Evolutionary conservation across 1,140 invertebrate genomes (phyloP).

Genomic region (Papilio dardanus): DNA sequence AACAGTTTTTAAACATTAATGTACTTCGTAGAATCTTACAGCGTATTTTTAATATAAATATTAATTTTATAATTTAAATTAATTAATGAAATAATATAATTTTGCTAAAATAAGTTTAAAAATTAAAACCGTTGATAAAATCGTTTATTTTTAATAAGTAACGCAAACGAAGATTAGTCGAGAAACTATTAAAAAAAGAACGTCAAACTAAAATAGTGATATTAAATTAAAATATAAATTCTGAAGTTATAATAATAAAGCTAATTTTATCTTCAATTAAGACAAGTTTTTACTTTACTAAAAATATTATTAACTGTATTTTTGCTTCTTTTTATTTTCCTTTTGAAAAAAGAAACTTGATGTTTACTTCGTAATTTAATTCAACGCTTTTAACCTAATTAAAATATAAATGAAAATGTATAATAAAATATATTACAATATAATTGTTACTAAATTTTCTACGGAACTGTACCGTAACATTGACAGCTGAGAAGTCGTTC

Average conservation of each 20-base stretch:
- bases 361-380: too few species aligned
- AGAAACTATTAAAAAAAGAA: background rate
- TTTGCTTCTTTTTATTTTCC: too few species aligned
- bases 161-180: background rate
- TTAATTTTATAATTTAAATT: background rate
- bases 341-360: too few species aligned
- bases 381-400: too few species aligned
- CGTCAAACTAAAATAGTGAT: background rate
- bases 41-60: background rate
- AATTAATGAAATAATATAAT: background rate
- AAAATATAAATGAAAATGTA: too few species aligned
- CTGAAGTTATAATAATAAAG: too few species aligned
- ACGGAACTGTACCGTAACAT: background rate
- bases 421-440: too few species aligned
- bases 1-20: background rate
- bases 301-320: too few species aligned
- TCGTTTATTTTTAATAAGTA: background rate
- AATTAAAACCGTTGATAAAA: background rate
- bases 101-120: background rate
- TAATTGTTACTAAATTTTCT: background rate
- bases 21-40: too few species aligned
- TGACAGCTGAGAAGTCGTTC: slow-evolving; percentile 4
- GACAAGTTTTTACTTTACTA: too few species aligned
- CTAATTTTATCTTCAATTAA: too few species aligned
- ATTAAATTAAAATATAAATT: background rate